Evolutionary conservation across 2,797 vertebrate genomes (phyloP), one percentile per base, ranked within the genome.

Genomic region (Tokudaia muenninki): DNA sequence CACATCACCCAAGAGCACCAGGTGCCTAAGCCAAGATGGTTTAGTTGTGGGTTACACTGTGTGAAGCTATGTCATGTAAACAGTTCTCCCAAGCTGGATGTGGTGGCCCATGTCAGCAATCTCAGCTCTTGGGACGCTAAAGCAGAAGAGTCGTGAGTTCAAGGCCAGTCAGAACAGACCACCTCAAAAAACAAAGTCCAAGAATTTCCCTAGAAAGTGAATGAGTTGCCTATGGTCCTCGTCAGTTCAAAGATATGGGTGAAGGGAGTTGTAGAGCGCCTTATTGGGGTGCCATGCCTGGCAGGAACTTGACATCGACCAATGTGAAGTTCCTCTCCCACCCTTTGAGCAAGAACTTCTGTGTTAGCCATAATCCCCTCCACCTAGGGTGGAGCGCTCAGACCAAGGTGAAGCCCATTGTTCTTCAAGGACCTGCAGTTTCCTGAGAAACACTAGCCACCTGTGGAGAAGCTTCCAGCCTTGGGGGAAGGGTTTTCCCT

Each of bases 161-260:
- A n/a, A 79, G 41, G 59, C 7, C 37, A 63, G 59, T 63, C 88
- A 50, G 75, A 79, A 63, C 31, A 65, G 24, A 55, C 4, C 47
- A 29, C 21, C 61, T 52, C 59, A 55, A 12, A 72, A 91, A 82
- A 91, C 63, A 72, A 81, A 50, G 81, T 24, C 50, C 59, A 31
- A 22, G 70, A 91, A 83, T 47, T 50, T 84, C 89, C 44, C 82
- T 67, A 34, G 67, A 26, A 93, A 34, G 63, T 79, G 86, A 91
- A 86, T 70, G 52, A 78, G 70, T 61, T 72, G 24, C 50, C 21
- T 29, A 2, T 52, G 75, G 47, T 79, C 78, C 47, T 86, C 29
- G 19, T 65, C 59, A 16, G 34, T 94, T 61, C 65, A 57, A 57
- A 70, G 29, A 55, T 41, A 31, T 67, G 63, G 13, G 12, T 44